These are phyloP conservation scores for Miniopterus natalensis DNA, from an alignment of 2,113 vertebrate species.

Conservation along the genomic window DNA sequence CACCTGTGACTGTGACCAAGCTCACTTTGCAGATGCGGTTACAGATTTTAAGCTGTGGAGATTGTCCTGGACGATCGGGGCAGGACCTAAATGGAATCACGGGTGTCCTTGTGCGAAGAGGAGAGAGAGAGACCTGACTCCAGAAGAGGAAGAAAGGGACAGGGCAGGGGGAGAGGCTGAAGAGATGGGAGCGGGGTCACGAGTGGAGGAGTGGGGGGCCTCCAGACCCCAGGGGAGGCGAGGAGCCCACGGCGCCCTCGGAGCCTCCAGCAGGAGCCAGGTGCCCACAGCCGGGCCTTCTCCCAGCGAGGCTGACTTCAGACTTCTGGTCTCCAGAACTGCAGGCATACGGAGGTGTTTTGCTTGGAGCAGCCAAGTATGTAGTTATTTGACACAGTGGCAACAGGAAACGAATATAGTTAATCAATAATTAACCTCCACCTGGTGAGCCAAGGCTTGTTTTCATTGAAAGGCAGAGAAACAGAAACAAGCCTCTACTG, in stretches of 20 bases:
- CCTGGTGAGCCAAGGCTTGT: background rate
- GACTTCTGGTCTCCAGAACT: background rate
- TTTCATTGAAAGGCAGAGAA: background rate
- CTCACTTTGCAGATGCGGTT: background rate
- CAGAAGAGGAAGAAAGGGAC: background rate
- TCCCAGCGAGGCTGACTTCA: background rate
- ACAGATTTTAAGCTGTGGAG: background rate
- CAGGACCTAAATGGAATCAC: background rate
- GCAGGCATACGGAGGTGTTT: fast-evolving
- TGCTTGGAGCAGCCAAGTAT: background rate
- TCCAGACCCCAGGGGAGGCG: background rate
- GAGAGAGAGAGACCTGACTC: background rate
- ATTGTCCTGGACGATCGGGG: background rate
- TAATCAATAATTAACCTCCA: background rate
- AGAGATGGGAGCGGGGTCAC: background rate
- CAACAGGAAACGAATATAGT: background rate
- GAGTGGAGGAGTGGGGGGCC: fast-evolving
- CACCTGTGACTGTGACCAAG: background rate
- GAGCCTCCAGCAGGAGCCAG: too few relatives aligned
- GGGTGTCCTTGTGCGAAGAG: background rate
- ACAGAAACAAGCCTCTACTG: background rate
- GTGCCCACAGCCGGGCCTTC: too few relatives aligned
- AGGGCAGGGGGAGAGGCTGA: fast-evolving
- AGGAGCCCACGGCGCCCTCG: too few relatives aligned
- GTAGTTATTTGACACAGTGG: background rate